Evolutionary conservation across 2,797 vertebrate species (phyloP).

Genomic region (Argentina silus): DNA sequence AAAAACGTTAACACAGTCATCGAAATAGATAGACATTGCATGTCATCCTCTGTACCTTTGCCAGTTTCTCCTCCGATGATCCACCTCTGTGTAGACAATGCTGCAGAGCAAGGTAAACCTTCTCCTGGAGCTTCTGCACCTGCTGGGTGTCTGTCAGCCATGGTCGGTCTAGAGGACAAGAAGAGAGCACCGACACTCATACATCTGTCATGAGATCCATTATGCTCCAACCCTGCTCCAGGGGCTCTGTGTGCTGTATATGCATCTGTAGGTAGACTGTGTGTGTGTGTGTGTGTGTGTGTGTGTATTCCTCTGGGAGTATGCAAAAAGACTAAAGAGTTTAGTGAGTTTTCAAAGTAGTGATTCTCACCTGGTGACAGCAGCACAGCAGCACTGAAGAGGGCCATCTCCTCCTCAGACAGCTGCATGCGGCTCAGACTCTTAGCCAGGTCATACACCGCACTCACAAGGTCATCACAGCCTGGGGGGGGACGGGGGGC

Average conservation of each 20-base stretch:
- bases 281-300: too few species aligned
- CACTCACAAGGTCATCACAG: constrained; percentile 87
- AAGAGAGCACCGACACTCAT: constrained; percentile 10
- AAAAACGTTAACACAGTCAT: not conserved
- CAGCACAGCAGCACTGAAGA: constrained; percentile 88
- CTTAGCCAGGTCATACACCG: constrained; percentile 87
- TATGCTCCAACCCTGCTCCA: too few species aligned
- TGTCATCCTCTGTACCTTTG: constrained; percentile 76
- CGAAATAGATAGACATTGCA: not conserved
- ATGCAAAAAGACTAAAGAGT: too few species aligned
- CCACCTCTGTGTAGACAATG: constrained; percentile 85
- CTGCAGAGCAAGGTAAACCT: constrained; percentile 87
- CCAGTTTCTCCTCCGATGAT: constrained; percentile 83
- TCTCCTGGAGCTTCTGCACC: constrained; percentile 90
- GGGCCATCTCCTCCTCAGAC: constrained; percentile 87
- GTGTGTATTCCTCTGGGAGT: too few species aligned
- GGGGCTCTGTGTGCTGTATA: too few species aligned
- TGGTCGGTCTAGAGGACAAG: constrained; percentile 76
- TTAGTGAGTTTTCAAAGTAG: too few species aligned
- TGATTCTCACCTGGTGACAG: constrained; percentile 83
- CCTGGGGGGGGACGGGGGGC: constrained; percentile 65
- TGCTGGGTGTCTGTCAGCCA: constrained; percentile 89
- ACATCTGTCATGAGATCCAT: not conserved
- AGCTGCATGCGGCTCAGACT: constrained; percentile 86
- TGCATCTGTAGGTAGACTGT: too few species aligned